Evolutionary conservation across 1,140 invertebrate genomes (phyloP).

Genomic region (Temnothorax longispinosus): DNA sequence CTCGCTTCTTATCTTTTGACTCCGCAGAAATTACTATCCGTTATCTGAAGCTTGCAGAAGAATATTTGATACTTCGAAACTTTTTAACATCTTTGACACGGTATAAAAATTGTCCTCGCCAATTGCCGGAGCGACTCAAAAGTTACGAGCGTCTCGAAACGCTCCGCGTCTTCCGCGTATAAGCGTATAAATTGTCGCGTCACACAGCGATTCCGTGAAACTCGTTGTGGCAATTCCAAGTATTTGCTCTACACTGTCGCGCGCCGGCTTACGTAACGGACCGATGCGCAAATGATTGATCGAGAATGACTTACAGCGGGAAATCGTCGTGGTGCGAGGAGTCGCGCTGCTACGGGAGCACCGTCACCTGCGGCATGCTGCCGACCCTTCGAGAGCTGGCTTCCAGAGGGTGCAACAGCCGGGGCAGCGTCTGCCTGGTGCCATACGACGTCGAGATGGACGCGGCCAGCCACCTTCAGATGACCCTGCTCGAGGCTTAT

Average conservation of each 20-base stretch:
- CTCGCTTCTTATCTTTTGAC: background rate
- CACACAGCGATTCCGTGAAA: background rate
- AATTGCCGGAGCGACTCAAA: background rate
- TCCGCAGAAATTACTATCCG: background rate
- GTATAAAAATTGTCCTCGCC: background rate
- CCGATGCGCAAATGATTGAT: slow-evolving; percentile 3
- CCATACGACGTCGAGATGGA: slow-evolving; percentile 78
- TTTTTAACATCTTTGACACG: background rate
- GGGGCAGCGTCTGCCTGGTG: slow-evolving; percentile 77
- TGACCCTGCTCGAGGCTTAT: slow-evolving; percentile 79
- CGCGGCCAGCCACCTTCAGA: slow-evolving; percentile 80
- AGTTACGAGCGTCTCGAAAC: background rate
- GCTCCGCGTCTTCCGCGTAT: background rate
- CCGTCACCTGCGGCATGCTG: slow-evolving; percentile 79
- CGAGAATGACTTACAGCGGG: slow-evolving; percentile 57
- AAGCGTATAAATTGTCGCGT: background rate
- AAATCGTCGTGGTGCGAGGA: slow-evolving; percentile 63
- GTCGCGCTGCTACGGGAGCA: slow-evolving; percentile 65
- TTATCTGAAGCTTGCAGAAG: background rate
- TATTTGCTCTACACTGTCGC: slow-evolving; percentile 14
- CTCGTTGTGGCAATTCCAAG: slow-evolving; percentile 9
- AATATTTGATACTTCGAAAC: too few relatives aligned
- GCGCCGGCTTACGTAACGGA: slow-evolving; percentile 13
- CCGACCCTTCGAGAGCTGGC: slow-evolving; percentile 78
- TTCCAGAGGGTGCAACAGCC: slow-evolving; percentile 74